Evolutionary conservation across 2,888 invertebrate species (phyloP).

Genomic region (Athalia cordata): DNA sequence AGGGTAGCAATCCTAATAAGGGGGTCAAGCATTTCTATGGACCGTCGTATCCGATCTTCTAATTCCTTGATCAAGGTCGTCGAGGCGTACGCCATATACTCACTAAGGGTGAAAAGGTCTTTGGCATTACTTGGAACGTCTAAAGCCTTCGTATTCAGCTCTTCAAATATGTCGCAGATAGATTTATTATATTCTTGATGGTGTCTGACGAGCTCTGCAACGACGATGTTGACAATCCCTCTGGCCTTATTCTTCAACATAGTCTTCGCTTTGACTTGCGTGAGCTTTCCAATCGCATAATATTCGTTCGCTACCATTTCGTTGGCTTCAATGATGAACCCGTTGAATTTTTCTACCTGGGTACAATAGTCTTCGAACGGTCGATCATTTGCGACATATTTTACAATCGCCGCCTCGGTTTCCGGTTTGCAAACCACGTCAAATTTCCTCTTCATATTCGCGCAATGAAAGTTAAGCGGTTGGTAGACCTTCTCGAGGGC

Average conservation of each 20-base stretch:
- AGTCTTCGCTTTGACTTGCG: slow-evolving; percentile 60
- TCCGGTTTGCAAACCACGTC: slow-evolving; percentile 53
- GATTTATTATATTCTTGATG: slow-evolving; percentile 63
- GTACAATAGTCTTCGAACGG: slow-evolving; percentile 57
- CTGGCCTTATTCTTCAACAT: slow-evolving; percentile 57
- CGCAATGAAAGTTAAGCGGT: slow-evolving; percentile 56
- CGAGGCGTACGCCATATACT: slow-evolving; percentile 75
- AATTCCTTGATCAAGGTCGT: slow-evolving; percentile 73
- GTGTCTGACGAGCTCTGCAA: slow-evolving; percentile 58
- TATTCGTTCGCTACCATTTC: slow-evolving; percentile 60
- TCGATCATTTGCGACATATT: slow-evolving; percentile 51
- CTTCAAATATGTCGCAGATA: slow-evolving; percentile 74
- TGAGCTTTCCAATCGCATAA: slow-evolving; percentile 62
- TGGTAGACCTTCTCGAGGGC: slow-evolving; percentile 57
- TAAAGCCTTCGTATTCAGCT: slow-evolving; percentile 72
- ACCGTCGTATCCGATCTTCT: slow-evolving; percentile 71
- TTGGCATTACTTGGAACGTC: slow-evolving; percentile 75
- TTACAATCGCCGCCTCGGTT: slow-evolving; percentile 50
- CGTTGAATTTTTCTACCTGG: slow-evolving; percentile 60
- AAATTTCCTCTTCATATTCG: slow-evolving; percentile 58
- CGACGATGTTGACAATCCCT: slow-evolving; percentile 56
- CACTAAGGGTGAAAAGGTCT: slow-evolving; percentile 75
- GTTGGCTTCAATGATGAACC: slow-evolving; percentile 57
- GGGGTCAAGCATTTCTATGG: slow-evolving; percentile 65
- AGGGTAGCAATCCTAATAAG: slow-evolving; percentile 74